phyloP scores from a whole-genome alignment of 2,113 vertebrate genomes.

The Tetrao urogallus region DNA sequence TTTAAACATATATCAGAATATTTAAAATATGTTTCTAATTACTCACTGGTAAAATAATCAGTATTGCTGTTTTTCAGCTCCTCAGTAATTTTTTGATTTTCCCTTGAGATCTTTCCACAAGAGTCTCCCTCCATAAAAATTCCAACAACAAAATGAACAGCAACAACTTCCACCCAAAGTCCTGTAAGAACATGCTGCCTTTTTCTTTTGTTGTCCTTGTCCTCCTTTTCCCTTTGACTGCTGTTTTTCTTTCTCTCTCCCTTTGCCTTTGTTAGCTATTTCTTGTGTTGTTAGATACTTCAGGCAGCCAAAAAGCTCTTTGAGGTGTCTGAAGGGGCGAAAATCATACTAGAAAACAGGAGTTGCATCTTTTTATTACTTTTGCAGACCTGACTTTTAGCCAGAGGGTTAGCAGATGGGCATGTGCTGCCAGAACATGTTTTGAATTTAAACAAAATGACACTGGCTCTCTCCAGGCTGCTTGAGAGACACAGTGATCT shows the following conservation, averaged over 20 bases:
- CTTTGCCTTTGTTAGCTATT: neutral
- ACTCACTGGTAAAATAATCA: neutral
- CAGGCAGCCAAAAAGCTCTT: neutral
- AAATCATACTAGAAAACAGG: neutral
- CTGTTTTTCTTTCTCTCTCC: neutral
- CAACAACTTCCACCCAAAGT: neutral
- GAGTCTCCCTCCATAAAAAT: neutral
- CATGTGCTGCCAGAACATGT: neutral
- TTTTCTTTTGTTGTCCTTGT: neutral
- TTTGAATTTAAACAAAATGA: conserved; percentile 31
- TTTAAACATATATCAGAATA: neutral
- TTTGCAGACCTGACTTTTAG: neutral
- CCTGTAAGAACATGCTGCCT: rapidly evolving
- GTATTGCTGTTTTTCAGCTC: neutral
- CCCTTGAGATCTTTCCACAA: neutral
- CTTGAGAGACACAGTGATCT: conserved; percentile 45
- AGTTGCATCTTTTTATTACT: neutral
- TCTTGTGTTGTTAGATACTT: neutral
- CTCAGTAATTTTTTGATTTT: neutral
- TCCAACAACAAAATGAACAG: neutral
- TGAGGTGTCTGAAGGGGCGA: neutral
- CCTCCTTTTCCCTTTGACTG: neutral
- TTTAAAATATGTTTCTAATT: neutral
- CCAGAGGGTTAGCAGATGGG: conserved; percentile 25
- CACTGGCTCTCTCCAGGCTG: neutral